A percentile compares a stretch with the other conserved stretches of the same genome.
Evolutionary conservation across 1,140 invertebrate genomes (phyloP).

Genomic region (Papilio machaon): DNA sequence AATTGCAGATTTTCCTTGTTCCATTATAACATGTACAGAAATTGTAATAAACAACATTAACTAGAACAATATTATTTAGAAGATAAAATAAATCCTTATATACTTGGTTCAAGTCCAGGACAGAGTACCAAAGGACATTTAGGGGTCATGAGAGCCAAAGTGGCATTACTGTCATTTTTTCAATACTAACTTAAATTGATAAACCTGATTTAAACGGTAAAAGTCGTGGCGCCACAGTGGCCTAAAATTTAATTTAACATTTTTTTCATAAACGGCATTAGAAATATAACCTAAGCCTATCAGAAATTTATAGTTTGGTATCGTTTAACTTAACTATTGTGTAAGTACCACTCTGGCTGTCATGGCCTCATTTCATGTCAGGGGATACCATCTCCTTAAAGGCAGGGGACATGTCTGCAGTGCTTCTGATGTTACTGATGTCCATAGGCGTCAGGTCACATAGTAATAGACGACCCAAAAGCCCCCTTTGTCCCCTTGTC

Average conservation of each 20-base stretch:
- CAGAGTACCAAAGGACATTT: background rate
- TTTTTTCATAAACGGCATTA: too few species aligned
- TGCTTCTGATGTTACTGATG: background rate
- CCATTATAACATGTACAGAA: background rate
- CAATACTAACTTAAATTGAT: too few species aligned
- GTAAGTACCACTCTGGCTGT: too few species aligned
- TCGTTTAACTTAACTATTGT: too few species aligned
- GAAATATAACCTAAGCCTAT: too few species aligned
- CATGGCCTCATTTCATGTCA: background rate
- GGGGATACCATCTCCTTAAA: background rate
- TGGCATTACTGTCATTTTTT: too few species aligned
- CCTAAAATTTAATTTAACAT: too few species aligned
- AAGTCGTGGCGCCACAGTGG: too few species aligned
- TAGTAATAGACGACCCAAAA: background rate
- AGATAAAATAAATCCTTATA: background rate
- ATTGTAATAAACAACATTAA: background rate
- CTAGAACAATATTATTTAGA: too few species aligned
- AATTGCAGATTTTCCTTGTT: background rate
- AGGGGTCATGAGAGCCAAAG: too few species aligned
- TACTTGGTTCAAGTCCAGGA: background rate
- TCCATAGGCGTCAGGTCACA: background rate
- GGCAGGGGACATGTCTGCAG: background rate
- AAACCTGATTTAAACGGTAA: too few species aligned
- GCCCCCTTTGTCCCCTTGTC: background rate
- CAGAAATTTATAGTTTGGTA: too few species aligned